Base-by-base conservation (phyloP, 2,888 invertebrate genomes). In the Formica aserva region DNA sequence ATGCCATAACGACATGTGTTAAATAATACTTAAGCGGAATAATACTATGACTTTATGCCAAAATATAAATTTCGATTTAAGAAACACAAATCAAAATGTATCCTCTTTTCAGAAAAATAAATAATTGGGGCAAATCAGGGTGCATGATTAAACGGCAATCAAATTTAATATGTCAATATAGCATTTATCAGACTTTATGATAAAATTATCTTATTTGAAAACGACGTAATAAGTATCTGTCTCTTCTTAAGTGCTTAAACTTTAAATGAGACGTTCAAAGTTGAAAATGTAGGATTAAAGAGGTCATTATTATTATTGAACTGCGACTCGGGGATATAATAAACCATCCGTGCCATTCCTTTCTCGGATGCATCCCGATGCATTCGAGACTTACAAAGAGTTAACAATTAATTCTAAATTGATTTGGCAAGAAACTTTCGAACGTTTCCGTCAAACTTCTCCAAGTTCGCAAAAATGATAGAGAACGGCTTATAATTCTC, bases 1-100 rank as follows among this genome's bases (percentile, higher is more conserved):
- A 80, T 80, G 78, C 22, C 78, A 45, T 72, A 74, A 80, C 74
- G 74, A 74, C 60, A 60, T 45, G 78, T 60, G 72, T 80, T 80
- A 80, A 72, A 80, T 72, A 80, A 80, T 74, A 32, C 41, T 78
- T 60, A 60, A 71, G 57, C 45, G 26, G 13, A 62, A 72, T 74
- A 57, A 78, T 35, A 35, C 32, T 26, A 35, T 32, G 32, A 45
- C 57, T 41, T 69, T n/a, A 22, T 41, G 57, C 69, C 22, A 35
- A 45, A 60, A 45, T n/a, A 41, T 78, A 71, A 78, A 74, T 80
- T 60, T 72, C 26, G 26, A 18, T 60, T 29, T 41, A 22, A 55
- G 22, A 18, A 22, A 72, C 15, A 32, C 32, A 32, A 78, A 41
- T 66, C 41, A 45, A 72, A 32, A 11, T 45, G 6, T 45, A 26